Evolutionary conservation across 2,113 vertebrate species (phyloP).

Genomic region (Coregonus clupeaformis): DNA sequence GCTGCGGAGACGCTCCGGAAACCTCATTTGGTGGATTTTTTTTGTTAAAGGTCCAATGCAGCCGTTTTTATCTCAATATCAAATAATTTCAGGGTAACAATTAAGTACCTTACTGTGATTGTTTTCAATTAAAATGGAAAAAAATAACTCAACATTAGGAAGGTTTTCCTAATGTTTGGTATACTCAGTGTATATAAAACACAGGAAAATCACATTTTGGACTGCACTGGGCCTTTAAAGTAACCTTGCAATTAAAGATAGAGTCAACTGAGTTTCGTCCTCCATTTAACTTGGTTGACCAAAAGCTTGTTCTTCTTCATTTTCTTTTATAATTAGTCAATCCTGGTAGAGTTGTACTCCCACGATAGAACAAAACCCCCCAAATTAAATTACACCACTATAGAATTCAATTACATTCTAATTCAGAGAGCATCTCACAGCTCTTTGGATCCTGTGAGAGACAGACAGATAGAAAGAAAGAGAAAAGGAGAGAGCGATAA

Average conservation of each 20-base stretch:
- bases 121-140: no score
- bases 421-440: no score
- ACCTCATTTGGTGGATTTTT: background rate
- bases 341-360: no score
- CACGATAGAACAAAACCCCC: no score
- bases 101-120: no score
- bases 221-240: background rate
- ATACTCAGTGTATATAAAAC: background rate
- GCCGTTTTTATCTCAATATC: no score
- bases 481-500: background rate
- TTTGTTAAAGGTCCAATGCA: no score
- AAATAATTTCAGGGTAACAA: no score
- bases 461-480: conserved; percentile 15
- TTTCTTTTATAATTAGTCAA: background rate
- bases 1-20: background rate
- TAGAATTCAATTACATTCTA: no score
- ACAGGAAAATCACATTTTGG: no score
- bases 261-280: background rate
- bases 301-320: background rate
- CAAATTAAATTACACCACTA: no score
- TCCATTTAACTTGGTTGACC: background rate
- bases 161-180: background rate
- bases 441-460: conserved; percentile 8
- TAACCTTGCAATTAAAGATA: background rate
- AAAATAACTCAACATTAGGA: no score